Evolutionary conservation across 2,888 invertebrate genomes (phyloP).

Genomic region (Cerastis rubricosa): DNA sequence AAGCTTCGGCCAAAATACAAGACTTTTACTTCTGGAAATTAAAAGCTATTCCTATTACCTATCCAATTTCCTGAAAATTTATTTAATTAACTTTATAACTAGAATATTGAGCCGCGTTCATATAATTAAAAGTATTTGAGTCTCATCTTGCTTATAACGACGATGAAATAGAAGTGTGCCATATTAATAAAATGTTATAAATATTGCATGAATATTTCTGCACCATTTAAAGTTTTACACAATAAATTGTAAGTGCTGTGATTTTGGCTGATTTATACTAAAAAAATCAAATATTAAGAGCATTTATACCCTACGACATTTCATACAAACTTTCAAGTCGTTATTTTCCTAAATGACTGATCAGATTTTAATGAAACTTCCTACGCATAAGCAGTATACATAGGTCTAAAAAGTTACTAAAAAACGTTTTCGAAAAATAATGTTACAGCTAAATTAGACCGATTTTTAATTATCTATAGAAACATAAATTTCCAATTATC

Average conservation of each 20-base stretch:
- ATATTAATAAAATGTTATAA: slow-evolving; percentile 60
- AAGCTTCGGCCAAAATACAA: slow-evolving; percentile 58
- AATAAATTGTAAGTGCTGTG: slow-evolving; percentile 64
- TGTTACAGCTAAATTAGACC: too few relatives aligned
- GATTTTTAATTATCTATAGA: too few relatives aligned
- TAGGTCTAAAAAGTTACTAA: too few relatives aligned
- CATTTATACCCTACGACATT: too few relatives aligned
- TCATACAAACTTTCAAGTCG: too few relatives aligned
- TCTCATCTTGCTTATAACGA: slow-evolving; percentile 50
- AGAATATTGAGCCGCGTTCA: slow-evolving; percentile 37
- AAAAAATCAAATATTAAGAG: slow-evolving; percentile 43
- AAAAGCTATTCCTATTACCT: slow-evolving; percentile 11
- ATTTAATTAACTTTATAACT: slow-evolving; percentile 20
- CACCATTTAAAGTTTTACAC: slow-evolving; percentile 64
- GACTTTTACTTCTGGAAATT: slow-evolving; percentile 50
- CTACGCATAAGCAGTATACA: too few relatives aligned
- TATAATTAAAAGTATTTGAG: slow-evolving; percentile 40
- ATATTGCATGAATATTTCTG: slow-evolving; percentile 61
- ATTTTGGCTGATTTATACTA: slow-evolving; percentile 65
- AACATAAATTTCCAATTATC: too few relatives aligned
- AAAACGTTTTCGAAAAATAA: too few relatives aligned
- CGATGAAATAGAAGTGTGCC: slow-evolving; percentile 65
- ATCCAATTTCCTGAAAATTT: slow-evolving; percentile 10
- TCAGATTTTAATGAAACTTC: too few relatives aligned
- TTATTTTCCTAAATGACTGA: too few relatives aligned